phyloP scores from a whole-genome alignment of 1,140 invertebrate genomes.

The Pseudobourletiella spinata region DNA sequence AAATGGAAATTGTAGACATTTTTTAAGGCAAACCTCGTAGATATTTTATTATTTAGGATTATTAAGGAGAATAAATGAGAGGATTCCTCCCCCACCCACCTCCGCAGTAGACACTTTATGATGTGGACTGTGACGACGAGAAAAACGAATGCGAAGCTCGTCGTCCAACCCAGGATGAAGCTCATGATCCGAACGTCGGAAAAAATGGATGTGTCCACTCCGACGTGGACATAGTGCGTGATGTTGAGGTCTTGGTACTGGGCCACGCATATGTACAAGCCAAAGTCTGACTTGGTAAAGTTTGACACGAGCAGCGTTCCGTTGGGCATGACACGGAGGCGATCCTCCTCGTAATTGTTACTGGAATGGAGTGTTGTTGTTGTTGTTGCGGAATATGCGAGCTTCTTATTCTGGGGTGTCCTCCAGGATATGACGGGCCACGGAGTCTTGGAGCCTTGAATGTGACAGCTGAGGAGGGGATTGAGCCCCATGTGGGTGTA shows the following conservation, averaged over 20 bases:
- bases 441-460: constrained; percentile 69
- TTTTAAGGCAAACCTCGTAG: no score
- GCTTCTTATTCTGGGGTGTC: constrained; percentile 51
- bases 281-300: constrained; percentile 64
- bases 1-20: no score
- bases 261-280: constrained; percentile 77
- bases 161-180: constrained; percentile 65
- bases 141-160: constrained; percentile 66
- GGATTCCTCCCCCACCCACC: constrained; percentile 50
- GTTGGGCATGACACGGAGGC: constrained; percentile 46
- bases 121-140: constrained; percentile 68
- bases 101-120: constrained; percentile 57
- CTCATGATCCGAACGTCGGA: constrained; percentile 72
- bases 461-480: constrained; percentile 65
- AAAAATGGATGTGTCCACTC: constrained; percentile 70
- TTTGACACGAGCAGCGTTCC: constrained; percentile 58
- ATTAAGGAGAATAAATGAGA: no score
- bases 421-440: constrained; percentile 70
- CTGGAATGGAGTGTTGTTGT: not conserved
- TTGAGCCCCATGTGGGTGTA: constrained; percentile 43
- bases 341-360: not conserved
- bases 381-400: not conserved
- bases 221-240: constrained; percentile 59
- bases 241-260: constrained; percentile 70
- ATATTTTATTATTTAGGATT: no score